Percentiles rank a stretch among this genome's conserved stretches.
Evolutionary conservation across 2,888 invertebrate species (phyloP).

Genomic region (Pterobdella sp.): DNA sequence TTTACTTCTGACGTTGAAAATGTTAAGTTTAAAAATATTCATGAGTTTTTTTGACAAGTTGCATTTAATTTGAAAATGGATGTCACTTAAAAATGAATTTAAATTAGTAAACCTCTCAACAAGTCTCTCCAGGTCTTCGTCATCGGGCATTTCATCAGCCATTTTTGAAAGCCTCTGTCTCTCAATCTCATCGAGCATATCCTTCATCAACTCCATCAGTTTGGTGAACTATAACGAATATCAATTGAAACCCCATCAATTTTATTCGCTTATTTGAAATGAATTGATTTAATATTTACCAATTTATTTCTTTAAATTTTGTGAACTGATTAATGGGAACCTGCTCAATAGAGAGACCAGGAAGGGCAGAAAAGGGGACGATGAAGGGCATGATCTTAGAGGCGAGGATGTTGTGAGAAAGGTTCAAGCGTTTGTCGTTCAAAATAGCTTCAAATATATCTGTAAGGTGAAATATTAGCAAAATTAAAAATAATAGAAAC

Average conservation of each 20-base stretch:
- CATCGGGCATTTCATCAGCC: constrained; percentile 39
- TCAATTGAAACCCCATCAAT: neutral
- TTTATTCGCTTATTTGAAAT: neutral
- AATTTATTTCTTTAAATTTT: neutral
- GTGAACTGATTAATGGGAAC: constrained; percentile 51
- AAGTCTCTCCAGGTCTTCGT: constrained; percentile 32
- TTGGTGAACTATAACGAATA: constrained; percentile 52
- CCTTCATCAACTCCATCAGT: constrained; percentile 74
- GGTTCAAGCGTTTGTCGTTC: constrained; percentile 77
- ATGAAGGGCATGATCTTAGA: constrained; percentile 84
- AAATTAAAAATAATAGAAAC: no score
- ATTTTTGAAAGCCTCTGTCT: constrained; percentile 79
- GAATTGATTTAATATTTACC: neutral
- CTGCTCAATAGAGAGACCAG: constrained; percentile 73
- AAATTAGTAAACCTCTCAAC: neutral
- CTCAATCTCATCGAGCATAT: constrained; percentile 65
- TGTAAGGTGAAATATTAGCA: no score
- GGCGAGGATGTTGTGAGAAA: constrained; percentile 82
- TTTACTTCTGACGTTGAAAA: no score
- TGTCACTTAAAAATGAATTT: no score
- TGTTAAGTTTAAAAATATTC: no score
- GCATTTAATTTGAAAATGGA: no score
- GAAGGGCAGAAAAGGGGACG: constrained; percentile 83
- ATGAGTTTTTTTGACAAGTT: no score
- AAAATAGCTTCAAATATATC: constrained; percentile 85